A percentile compares a stretch with the other conserved stretches of the same genome.
These are phyloP conservation scores for Hydraecia micacea DNA, from an alignment of 2,888 invertebrate species.

Conservation along the genomic window DNA sequence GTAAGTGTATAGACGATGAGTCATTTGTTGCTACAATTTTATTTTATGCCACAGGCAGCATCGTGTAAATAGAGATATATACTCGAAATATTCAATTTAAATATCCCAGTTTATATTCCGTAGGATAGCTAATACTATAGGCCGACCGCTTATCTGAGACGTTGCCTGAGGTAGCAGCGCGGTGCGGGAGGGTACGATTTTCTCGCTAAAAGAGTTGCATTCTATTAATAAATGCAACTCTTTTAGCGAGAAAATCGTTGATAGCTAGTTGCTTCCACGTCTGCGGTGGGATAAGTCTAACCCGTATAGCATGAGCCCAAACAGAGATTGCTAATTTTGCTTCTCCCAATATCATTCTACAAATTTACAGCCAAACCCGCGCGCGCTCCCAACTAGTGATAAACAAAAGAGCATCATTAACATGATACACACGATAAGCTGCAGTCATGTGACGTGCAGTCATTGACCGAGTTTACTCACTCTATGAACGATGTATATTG, in stretches of 20 bases:
- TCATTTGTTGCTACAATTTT: too few species aligned
- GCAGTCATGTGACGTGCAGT: slow-evolving; percentile 59
- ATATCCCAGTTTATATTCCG: neutral
- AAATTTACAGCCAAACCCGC: neutral
- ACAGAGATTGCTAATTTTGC: neutral
- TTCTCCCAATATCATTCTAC: neutral
- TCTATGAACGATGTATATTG: slow-evolving; percentile 29
- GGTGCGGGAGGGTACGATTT: too few species aligned
- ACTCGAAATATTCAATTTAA: neutral
- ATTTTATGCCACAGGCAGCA: too few species aligned
- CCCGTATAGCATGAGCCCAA: neutral
- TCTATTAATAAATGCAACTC: neutral
- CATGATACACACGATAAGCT: slow-evolving; percentile 47
- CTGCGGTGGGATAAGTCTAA: neutral
- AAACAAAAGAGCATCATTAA: slow-evolving; percentile 34
- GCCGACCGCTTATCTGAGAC: too few species aligned
- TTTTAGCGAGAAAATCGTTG: neutral
- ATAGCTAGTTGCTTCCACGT: neutral
- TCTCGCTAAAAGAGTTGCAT: too few species aligned
- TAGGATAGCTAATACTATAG: neutral
- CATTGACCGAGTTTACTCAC: slow-evolving; percentile 63
- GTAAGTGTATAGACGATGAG: too few species aligned
- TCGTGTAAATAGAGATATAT: neutral
- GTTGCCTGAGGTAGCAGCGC: too few species aligned
- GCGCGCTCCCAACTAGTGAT: neutral